phyloP scores from a whole-genome alignment of 2,797 vertebrate genomes.

The Leuciscus waleckii region DNA sequence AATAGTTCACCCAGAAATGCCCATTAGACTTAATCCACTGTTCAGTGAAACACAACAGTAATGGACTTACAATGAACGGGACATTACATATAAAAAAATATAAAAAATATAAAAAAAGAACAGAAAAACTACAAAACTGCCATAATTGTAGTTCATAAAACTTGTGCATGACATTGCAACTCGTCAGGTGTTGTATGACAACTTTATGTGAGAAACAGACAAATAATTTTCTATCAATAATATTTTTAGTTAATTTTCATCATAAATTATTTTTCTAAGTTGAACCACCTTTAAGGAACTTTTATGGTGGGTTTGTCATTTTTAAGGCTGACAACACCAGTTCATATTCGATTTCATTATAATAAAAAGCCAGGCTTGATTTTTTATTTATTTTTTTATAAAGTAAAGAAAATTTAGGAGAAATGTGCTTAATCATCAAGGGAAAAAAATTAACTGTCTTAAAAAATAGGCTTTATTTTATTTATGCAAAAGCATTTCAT shows the following conservation, averaged over 20 bases:
- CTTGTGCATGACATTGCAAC: neutral
- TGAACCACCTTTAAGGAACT: too few species aligned
- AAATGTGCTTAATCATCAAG: too few species aligned
- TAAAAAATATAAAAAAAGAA: neutral
- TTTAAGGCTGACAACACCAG: neutral
- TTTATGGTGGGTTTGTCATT: neutral
- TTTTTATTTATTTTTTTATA: too few species aligned
- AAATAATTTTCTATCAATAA: neutral
- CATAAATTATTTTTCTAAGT: neutral
- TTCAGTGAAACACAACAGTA: neutral
- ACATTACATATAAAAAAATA: neutral
- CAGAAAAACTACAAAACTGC: neutral
- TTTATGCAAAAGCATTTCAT: neutral
- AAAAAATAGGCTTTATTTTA: neutral
- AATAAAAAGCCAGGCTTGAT: too few species aligned
- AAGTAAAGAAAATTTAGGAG: too few species aligned
- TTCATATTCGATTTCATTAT: neutral
- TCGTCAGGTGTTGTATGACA: neutral
- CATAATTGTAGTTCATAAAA: neutral
- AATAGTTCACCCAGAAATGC: neutral
- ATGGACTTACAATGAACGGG: neutral
- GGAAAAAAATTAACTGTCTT: fast-evolving
- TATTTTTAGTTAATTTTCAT: neutral
- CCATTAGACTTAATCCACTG: neutral
- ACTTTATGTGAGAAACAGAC: neutral